A percentile compares a stretch with the other conserved stretches of the same genome.
phyloP scores from a whole-genome alignment of 2,797 vertebrate species.

The Hafferia zeledoni region DNA sequence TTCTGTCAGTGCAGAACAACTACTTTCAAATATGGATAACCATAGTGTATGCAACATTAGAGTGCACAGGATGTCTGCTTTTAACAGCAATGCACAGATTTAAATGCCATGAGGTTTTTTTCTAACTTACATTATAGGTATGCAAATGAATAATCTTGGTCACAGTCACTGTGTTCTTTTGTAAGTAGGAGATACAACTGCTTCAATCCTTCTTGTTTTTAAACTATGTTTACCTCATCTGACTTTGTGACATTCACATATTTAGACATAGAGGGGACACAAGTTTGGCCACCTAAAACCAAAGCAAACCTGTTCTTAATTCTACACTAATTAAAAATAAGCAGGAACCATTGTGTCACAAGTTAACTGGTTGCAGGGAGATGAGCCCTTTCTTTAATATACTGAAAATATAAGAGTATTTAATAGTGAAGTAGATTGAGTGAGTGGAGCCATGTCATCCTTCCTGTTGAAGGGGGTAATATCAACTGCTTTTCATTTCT shows the following conservation, averaged over 20 bases:
- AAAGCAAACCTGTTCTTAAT: not conserved
- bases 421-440: not conserved
- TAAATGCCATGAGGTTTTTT: not conserved
- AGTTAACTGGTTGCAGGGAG: not conserved
- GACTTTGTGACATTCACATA: not conserved
- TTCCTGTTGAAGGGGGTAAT: not conserved
- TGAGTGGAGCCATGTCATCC: not conserved
- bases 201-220: not conserved
- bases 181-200: not conserved
- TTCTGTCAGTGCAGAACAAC: not conserved
- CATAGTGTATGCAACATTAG: too few species aligned
- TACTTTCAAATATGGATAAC: not conserved
- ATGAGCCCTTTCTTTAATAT: not conserved
- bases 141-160: not conserved
- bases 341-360: not conserved
- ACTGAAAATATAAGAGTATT: not conserved
- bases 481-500: not conserved
- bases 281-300: not conserved
- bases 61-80: not conserved
- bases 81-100: not conserved
- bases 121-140: not conserved
- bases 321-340: not conserved
- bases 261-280: not conserved
- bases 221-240: not conserved
- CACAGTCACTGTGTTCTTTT: not conserved